Percentiles rank a stretch among this genome's conserved stretches.
These are phyloP conservation scores for Tinea pellionella DNA, from an alignment of 2,888 invertebrate species.

Conservation along the genomic window DNA sequence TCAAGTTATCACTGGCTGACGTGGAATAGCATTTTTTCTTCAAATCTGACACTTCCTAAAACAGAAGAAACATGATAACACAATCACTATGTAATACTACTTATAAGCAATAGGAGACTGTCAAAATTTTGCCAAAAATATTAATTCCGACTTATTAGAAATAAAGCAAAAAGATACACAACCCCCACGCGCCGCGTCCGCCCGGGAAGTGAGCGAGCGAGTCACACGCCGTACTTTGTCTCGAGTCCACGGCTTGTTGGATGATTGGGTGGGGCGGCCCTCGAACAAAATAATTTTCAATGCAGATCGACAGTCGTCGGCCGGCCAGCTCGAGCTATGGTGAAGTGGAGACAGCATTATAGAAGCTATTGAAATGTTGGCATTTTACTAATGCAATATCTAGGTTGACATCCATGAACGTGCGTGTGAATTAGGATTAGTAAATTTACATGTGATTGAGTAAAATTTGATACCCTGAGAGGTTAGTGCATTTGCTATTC, in stretches of 20 bases:
- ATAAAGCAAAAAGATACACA: neutral
- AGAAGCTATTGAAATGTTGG: neutral
- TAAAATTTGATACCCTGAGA: neutral
- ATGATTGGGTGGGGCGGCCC: neutral
- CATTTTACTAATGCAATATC: neutral
- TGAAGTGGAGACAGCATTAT: neutral
- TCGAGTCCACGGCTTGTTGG: neutral
- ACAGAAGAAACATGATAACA: neutral
- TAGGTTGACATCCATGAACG: neutral
- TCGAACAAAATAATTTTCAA: neutral
- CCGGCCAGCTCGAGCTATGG: neutral
- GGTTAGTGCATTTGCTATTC: neutral
- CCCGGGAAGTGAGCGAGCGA: neutral
- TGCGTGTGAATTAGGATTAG: neutral
- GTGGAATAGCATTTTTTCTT: neutral
- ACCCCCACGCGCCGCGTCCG: neutral
- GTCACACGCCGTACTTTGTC: neutral
- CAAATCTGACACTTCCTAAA: neutral
- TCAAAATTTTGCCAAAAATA: neutral
- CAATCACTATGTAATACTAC: neutral
- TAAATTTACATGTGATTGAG: neutral
- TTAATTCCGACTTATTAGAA: neutral
- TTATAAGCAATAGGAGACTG: neutral
- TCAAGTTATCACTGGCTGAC: neutral
- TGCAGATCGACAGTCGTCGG: neutral